Evolutionary conservation across 2,888 invertebrate genomes (phyloP), one percentile per base, ranked within the genome.

Genomic region (Schizaphis graminum): DNA sequence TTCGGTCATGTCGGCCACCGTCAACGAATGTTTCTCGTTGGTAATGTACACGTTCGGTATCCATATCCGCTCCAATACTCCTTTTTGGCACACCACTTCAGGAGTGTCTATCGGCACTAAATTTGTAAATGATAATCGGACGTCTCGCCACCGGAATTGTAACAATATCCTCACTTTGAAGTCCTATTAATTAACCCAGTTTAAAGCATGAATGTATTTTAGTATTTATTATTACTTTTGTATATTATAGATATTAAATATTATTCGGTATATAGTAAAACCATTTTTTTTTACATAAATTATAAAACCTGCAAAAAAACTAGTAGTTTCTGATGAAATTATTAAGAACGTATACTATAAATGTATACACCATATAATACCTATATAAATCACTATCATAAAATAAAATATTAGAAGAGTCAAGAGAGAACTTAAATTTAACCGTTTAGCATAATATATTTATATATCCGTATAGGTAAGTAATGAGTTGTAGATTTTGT

Each of bases 91-190:
- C 53, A 97, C 97, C 93, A 97, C 97, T 90, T 96, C 96, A 35
- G 96, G 96, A 21, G 95, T 49, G 86, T 97, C 96, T 2, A 97
- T 97, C 0, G 98, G 97, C 92, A 97, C 97, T 47, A 97, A 96
- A 8, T 97, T 96, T 10, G 97, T 96, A 95, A 97, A 98, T 5
- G 97, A 97, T 28, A 98, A 96, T 21, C 98, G 96, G 0, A 96
- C 96, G 96, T 98, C 98, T 53, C 97, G 96, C 96, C 98, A 98
- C n/a, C 98, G 97, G 95, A 98, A 96, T 96, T 98, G 98, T 1
- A 98, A 96, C 94, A 98, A 96, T 95, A 98, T 97, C 95, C 98
- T 98, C 85, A 98, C 97, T 96, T 98, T 98, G 96, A 98, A 98
- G 96, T 98, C 98, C 97, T 98, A 28, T 35, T n/a, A 96, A 92